phyloP scores from a whole-genome alignment of 23 tunicate genomes.

The Trididemnum miniatum region DNA sequence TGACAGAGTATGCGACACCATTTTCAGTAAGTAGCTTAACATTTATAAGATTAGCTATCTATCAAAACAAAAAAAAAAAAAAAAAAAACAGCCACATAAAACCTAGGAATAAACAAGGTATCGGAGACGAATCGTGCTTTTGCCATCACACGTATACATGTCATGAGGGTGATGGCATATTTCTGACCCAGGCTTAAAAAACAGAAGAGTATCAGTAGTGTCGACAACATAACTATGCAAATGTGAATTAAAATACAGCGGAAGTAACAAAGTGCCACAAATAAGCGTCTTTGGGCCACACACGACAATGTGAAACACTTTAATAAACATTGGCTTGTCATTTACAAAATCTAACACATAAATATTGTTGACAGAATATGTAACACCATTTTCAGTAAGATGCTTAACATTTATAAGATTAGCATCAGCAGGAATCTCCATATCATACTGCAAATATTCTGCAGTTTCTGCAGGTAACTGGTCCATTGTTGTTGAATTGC shows the following conservation, averaged over 20 bases:
- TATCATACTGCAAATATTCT: constrained; percentile 5
- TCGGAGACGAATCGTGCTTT: constrained; percentile 2
- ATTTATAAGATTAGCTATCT: no score
- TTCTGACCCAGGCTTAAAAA: constrained; percentile 38
- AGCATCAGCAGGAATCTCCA: neutral
- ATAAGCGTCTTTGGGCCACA: neutral
- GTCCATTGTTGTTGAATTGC: neutral
- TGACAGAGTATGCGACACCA: no score
- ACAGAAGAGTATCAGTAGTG: neutral
- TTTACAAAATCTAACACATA: no score
- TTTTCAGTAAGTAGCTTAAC: no score
- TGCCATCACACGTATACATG: constrained; percentile 11
- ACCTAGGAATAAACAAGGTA: neutral
- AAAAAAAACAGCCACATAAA: no score
- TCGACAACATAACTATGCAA: constrained; percentile 33
- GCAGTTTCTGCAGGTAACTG: constrained; percentile 12
- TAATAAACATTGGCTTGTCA: constrained; percentile 21
- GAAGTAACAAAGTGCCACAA: neutral
- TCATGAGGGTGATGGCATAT: constrained; percentile 21
- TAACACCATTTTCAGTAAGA: constrained; percentile 7
- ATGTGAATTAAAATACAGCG: constrained; percentile 18
- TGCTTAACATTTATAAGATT: neutral
- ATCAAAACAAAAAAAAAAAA: no score
- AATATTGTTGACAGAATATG: constrained; percentile 20
- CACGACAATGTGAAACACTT: neutral